These are phyloP conservation scores for Rhabditoides inermis DNA, from an alignment of 2,888 invertebrate genomes.

Conservation along the genomic window DNA sequence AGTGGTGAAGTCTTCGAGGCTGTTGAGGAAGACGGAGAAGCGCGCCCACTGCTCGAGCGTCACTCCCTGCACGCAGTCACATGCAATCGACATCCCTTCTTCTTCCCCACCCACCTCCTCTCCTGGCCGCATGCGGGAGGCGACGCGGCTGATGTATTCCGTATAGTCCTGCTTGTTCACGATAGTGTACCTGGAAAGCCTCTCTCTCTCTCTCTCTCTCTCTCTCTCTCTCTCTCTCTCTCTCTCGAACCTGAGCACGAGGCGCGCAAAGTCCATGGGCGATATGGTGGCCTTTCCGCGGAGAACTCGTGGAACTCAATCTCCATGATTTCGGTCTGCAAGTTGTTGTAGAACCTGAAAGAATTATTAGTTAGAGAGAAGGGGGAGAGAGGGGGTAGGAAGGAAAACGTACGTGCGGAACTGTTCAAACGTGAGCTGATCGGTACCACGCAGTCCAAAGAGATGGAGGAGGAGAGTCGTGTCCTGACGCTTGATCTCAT, in stretches of 20 bases:
- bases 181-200: slow-evolving; percentile 56
- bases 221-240: too few relatives aligned
- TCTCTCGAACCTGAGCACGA: slow-evolving; percentile 68
- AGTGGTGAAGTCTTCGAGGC: slow-evolving; percentile 66
- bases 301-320: slow-evolving; percentile 92
- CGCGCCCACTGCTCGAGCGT: slow-evolving; percentile 86
- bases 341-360: slow-evolving; percentile 79
- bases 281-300: slow-evolving; percentile 83
- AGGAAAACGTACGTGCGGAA: slow-evolving; percentile 66
- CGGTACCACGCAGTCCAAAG: slow-evolving; percentile 83
- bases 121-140: background rate
- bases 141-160: slow-evolving; percentile 78
- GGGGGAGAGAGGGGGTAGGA: too few relatives aligned
- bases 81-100: background rate
- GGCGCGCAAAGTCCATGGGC: slow-evolving; percentile 90
- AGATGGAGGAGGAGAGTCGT: slow-evolving; percentile 87
- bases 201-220: background rate
- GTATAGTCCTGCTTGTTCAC: slow-evolving; percentile 80
- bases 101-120: too few relatives aligned
- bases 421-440: slow-evolving; percentile 79
- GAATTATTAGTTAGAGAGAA: too few relatives aligned
- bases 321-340: slow-evolving; percentile 89
- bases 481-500: slow-evolving; percentile 56
- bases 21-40: slow-evolving; percentile 94
- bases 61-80: slow-evolving; percentile 62